These are phyloP conservation scores for Choloepus hoffmanni DNA, from an alignment of 2,113 vertebrate species.

Conservation along the genomic window DNA sequence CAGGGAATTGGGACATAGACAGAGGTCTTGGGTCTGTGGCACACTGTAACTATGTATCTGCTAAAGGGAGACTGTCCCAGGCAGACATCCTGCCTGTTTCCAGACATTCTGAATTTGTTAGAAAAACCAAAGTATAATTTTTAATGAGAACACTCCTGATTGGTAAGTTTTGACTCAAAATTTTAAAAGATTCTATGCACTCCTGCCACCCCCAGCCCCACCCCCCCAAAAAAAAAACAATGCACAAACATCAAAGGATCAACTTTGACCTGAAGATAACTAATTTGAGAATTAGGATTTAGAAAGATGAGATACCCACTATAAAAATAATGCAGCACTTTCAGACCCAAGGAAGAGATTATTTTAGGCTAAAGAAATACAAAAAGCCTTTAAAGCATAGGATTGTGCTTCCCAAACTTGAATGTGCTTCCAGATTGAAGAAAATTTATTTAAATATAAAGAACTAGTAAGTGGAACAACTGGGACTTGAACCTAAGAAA, in stretches of 20 bases:
- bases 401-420: neutral
- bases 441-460: no score
- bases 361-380: neutral
- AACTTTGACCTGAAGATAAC: neutral
- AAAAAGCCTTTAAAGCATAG: neutral
- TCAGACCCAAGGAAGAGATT: neutral
- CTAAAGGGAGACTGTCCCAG: no score
- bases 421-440: neutral
- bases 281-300: neutral
- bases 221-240: no score
- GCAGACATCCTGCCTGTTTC: neutral
- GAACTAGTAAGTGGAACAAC: no score
- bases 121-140: neutral
- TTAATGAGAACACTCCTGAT: neutral
- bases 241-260: neutral
- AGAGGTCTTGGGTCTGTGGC: neutral
- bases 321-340: neutral
- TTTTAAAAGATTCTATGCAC: neutral
- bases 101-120: neutral
- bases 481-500: no score
- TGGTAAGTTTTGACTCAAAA: neutral
- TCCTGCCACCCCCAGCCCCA: no score
- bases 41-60: neutral
- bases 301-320: neutral
- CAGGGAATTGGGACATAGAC: fast-evolving